phyloP scores from a whole-genome alignment of 2,888 invertebrate genomes.

The Nomada lathburiana region DNA sequence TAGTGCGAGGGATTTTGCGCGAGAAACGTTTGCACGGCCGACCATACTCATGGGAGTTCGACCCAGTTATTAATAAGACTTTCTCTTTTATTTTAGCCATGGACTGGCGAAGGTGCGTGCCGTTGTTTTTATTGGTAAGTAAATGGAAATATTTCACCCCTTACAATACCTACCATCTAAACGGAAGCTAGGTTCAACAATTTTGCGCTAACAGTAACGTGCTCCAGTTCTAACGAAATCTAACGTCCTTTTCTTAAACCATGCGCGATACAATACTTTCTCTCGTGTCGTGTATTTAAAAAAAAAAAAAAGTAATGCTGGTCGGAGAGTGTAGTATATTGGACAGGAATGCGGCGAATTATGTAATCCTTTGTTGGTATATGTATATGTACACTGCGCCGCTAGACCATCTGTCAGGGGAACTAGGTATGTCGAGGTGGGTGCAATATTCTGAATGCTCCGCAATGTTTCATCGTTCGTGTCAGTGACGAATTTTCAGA shows the following conservation, averaged over 20 bases:
- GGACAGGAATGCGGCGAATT: constrained; percentile 75
- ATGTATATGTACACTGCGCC: constrained; percentile 61
- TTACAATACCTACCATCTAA: too few relatives aligned
- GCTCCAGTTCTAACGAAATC: background rate
- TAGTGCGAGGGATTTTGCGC: constrained; percentile 41
- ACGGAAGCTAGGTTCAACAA: too few relatives aligned
- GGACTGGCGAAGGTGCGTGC: constrained; percentile 80
- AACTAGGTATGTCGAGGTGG: constrained; percentile 35
- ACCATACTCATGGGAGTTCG: constrained; percentile 69
- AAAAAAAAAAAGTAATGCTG: constrained; percentile 52
- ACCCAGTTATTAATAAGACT: constrained; percentile 82
- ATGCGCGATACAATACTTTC: constrained; percentile 64
- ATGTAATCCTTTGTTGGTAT: constrained; percentile 77
- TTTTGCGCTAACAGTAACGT: background rate
- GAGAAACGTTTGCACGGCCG: constrained; percentile 64
- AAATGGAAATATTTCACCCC: background rate
- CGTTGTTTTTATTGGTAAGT: constrained; percentile 81
- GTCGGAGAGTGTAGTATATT: constrained; percentile 57
- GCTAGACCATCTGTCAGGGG: constrained; percentile 43
- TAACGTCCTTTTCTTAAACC: background rate
- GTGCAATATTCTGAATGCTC: constrained; percentile 35
- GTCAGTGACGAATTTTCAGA: too few relatives aligned
- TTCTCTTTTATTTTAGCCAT: constrained; percentile 83
- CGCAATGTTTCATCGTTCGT: constrained; percentile 23
- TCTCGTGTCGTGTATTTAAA: constrained; percentile 59